These are phyloP conservation scores for Catamblyrhynchus diadema DNA, from an alignment of 2,797 vertebrate genomes.

Conservation along the genomic window DNA sequence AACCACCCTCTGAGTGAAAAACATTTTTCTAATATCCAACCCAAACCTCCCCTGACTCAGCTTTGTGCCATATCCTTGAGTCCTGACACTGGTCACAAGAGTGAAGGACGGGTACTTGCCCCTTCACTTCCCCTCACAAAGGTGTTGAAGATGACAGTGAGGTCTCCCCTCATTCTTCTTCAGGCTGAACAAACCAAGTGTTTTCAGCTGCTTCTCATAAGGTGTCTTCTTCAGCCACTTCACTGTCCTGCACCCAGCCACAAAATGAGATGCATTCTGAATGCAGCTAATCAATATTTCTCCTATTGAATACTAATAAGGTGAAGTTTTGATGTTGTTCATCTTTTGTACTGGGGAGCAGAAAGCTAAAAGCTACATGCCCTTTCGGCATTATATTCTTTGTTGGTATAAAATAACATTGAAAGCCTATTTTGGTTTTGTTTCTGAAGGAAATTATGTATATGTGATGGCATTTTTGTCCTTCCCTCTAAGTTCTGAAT, in stretches of 20 bases:
- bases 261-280: background rate
- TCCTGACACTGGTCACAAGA: background rate
- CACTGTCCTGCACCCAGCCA: background rate
- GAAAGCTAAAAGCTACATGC: background rate
- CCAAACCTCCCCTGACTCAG: background rate
- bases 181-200: background rate
- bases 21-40: background rate
- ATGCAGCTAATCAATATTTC: background rate
- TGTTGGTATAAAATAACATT: background rate
- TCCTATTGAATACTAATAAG: background rate
- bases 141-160: background rate
- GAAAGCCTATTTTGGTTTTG: background rate
- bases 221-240: background rate
- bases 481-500: background rate
- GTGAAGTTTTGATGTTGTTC: background rate
- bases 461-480: background rate
- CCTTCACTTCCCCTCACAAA: background rate
- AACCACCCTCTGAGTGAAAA: background rate
- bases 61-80: background rate
- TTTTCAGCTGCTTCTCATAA: background rate
- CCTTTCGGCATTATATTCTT: background rate
- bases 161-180: background rate
- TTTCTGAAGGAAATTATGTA: background rate
- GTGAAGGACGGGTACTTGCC: background rate
- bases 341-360: background rate